These are phyloP conservation scores for Nothocercus nigrocapillus DNA, from an alignment of 2,113 vertebrate species.

Conservation along the genomic window DNA sequence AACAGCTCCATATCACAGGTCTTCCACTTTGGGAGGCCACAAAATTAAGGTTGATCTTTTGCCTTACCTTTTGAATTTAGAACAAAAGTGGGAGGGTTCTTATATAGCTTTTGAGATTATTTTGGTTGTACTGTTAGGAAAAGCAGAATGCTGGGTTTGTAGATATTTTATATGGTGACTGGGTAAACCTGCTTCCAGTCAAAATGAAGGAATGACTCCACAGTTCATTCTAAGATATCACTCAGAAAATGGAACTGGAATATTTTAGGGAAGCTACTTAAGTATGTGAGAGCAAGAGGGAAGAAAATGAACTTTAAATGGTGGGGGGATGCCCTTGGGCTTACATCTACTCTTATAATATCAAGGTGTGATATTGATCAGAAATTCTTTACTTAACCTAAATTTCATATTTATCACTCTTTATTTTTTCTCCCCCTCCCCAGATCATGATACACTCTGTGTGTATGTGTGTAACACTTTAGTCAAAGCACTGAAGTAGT, in stretches of 20 bases:
- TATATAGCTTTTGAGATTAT: not conserved
- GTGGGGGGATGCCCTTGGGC: not conserved
- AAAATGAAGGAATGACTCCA: not conserved
- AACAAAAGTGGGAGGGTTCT: not conserved
- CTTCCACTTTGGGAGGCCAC: no score
- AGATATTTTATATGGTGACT: not conserved
- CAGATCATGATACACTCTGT: not conserved
- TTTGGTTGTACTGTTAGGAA: not conserved
- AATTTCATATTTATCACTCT: not conserved
- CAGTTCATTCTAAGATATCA: not conserved
- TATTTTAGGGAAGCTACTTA: not conserved
- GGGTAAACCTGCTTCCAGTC: not conserved
- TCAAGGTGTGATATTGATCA: not conserved
- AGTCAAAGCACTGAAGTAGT: not conserved
- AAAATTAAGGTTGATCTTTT: no score
- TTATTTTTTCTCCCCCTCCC: not conserved
- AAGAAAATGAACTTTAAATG: not conserved
- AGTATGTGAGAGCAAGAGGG: not conserved
- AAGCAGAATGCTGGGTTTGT: not conserved
- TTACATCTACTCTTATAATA: not conserved
- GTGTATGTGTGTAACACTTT: not conserved
- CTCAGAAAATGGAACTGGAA: not conserved
- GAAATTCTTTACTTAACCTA: not conserved
- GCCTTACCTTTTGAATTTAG: not conserved
- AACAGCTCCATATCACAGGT: no score